Evolutionary conservation across 2,888 invertebrate species (phyloP), one percentile per base, ranked within the genome.

Genomic region (Nezara viridula): DNA sequence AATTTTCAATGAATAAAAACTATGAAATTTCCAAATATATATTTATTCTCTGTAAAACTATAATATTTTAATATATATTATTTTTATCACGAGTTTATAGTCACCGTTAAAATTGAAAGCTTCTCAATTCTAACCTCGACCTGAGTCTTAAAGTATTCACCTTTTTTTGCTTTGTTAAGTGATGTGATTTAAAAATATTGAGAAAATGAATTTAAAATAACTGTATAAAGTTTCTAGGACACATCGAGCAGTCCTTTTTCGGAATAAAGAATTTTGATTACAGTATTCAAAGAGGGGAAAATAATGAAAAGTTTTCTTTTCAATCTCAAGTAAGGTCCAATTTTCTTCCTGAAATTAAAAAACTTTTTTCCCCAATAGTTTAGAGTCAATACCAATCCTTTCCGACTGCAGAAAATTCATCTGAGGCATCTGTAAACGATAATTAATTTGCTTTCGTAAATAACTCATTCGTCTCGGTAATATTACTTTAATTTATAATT

Each of bases 281-380:
- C 19, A 37, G 66, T 27, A 32, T 60, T 60, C 60, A 32, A 19
- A 73, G 66, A 73, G 19, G 21, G 37, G 32, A 14, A 2, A 73
- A 37, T 73, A 37, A 73, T 73, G 21, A 27, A 37, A 37, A 27
- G 19, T 73, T 73, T 32, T 73, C 66, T 37, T 73, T 73, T 32
- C 66, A 37, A 73, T 73, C 66, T 37, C 66, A 19, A 21, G 32
- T 60, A 37, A 73, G 37, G 66, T 37, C 66, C 37, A 37, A 73
- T 73, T 37, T 73, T 73, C 37, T 21, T 73, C 66, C 37, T 73
- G 32, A 73, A 73, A 73, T 73, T 32, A 73, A 73, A 37, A 73
- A 73, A 73, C 32, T 37, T 37, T 37, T 14, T 27, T 60, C 16
- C 24, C 66, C 66, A 37, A 73, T 73, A 37, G 66, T 37, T 37